Evolutionary conservation across 1,140 invertebrate genomes (phyloP).

Genomic region (Drosophila malerkotliana): DNA sequence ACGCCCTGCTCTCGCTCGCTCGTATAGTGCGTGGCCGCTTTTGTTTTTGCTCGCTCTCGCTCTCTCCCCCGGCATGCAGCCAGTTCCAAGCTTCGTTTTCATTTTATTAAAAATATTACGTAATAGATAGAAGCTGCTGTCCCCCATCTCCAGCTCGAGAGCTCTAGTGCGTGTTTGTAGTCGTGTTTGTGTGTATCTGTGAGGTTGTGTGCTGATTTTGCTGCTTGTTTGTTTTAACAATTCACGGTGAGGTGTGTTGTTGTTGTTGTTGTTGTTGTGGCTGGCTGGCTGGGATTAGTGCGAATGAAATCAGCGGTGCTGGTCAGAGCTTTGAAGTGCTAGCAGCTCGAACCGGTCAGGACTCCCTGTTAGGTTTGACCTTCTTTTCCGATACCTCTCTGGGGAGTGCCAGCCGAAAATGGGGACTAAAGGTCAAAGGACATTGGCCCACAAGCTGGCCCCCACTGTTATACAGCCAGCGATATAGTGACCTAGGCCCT

Average conservation of each 20-base stretch:
- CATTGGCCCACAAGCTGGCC: constrained; percentile 40
- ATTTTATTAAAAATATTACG: constrained; percentile 81
- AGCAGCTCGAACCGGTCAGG: not conserved
- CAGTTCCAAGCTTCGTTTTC: constrained; percentile 78
- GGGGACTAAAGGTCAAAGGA: constrained; percentile 71
- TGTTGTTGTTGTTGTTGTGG: not conserved
- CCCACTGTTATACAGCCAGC: constrained; percentile 2
- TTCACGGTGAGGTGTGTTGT: constrained; percentile 20
- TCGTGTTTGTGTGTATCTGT: not conserved
- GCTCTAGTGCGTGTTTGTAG: constrained; percentile 1
- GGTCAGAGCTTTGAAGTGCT: constrained; percentile 3
- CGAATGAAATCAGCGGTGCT: constrained; percentile 46
- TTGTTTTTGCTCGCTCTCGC: constrained; percentile 47
- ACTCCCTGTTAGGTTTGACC: no score
- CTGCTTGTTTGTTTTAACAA: constrained; percentile 61
- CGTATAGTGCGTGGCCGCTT: constrained; percentile 38
- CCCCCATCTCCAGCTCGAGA: not conserved
- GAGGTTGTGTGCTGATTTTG: constrained; percentile 40
- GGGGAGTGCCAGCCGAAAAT: constrained; percentile 6
- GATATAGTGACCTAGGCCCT: not conserved
- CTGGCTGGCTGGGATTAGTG: constrained; percentile 35
- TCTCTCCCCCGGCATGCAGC: constrained; percentile 11
- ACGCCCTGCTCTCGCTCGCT: constrained; percentile 26
- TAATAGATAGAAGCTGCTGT: constrained; percentile 70
- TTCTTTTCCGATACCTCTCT: no score